A percentile compares a stretch with the other conserved stretches of the same genome.
Conservation (phyloP, 2,113 vertebrate genomes). For the Illadopsis cleaveri region DNA sequence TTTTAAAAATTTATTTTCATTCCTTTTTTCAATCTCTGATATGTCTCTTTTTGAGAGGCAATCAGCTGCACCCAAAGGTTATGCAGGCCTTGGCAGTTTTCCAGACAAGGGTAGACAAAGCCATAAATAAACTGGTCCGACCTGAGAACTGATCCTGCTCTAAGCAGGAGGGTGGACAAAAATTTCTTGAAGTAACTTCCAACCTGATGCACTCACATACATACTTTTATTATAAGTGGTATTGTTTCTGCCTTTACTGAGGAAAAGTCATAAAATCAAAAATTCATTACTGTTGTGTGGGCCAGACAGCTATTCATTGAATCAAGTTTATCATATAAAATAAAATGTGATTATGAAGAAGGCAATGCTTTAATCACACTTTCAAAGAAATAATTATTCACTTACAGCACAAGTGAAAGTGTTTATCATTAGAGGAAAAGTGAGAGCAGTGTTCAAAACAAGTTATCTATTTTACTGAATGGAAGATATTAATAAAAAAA, state of each 20-base stretch:
- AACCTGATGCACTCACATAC: neutral
- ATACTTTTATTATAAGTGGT: neutral
- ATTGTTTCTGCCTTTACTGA: neutral
- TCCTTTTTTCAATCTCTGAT: neutral
- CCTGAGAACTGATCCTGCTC: neutral
- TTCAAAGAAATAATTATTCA: conserved; percentile 15
- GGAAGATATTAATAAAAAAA: neutral
- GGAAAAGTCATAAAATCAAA: neutral
- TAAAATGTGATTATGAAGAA: neutral
- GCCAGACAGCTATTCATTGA: neutral
- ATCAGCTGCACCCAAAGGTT: neutral
- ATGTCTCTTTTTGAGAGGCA: neutral
- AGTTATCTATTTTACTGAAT: neutral
- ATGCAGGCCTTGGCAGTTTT: neutral
- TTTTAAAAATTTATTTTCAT: neutral
- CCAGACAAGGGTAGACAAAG: neutral
- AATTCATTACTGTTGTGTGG: neutral
- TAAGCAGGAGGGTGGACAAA: neutral
- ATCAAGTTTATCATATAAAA: neutral
- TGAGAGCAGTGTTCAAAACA: neutral
- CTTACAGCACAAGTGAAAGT: neutral
- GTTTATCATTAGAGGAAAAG: neutral
- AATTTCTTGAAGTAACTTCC: neutral
- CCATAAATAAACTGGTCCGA: neutral
- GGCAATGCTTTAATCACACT: neutral